Evolutionary conservation across 2,113 vertebrate species (phyloP).

Genomic region (Limnothrissa miodon): DNA sequence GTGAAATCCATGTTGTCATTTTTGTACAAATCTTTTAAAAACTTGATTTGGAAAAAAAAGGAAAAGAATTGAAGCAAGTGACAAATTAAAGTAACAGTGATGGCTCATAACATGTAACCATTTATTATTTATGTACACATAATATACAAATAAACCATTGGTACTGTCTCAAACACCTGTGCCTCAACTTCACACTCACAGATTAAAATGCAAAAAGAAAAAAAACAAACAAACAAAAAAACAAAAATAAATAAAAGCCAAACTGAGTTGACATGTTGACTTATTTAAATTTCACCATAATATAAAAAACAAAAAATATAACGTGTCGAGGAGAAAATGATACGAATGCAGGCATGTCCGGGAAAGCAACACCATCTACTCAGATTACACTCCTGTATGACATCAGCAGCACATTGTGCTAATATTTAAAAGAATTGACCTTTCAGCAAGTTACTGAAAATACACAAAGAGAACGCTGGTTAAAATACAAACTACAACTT

Average conservation of each 20-base stretch:
- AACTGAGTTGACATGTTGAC: constrained; percentile 81
- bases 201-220: constrained; percentile 83
- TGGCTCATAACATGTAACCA: constrained; percentile 68
- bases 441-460: constrained; percentile 91
- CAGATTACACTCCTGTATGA: constrained; percentile 75
- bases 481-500: constrained; percentile 82
- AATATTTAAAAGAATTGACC: constrained; percentile 61
- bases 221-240: constrained; percentile 87
- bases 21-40: constrained; percentile 86
- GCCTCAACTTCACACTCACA: constrained; percentile 69
- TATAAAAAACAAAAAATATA: constrained; percentile 58
- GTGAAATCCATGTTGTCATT: constrained; percentile 57
- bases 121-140: constrained; percentile 85
- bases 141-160: constrained; percentile 94
- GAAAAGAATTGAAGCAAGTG: constrained; percentile 24
- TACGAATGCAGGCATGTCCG: constrained; percentile 79
- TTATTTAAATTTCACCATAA: constrained; percentile 68
- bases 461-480: constrained; percentile 85
- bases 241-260: constrained; percentile 90
- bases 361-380: constrained; percentile 70
- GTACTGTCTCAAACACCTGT: constrained; percentile 78
- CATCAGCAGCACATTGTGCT: constrained; percentile 66
- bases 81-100: constrained; percentile 67
- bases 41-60: constrained; percentile 64
- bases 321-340: constrained; percentile 57